Percentiles rank a stretch among this genome's conserved stretches.
phyloP scores from a whole-genome alignment of 1,140 invertebrate genomes.

The Ceratina japonica region DNA sequence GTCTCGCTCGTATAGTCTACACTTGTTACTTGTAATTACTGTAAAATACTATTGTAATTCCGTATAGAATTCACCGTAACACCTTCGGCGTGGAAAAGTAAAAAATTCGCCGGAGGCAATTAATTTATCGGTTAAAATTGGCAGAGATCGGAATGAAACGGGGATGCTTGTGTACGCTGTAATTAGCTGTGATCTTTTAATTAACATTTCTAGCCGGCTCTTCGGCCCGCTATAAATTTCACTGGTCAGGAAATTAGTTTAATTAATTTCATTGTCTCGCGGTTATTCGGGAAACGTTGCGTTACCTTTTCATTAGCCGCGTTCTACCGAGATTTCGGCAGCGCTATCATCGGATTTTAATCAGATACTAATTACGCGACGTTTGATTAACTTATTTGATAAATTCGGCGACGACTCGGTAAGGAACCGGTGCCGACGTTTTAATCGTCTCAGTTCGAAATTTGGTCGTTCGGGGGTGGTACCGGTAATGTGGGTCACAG shows the following conservation, averaged over 20 bases:
- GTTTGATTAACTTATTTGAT: too few species aligned
- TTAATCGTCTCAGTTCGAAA: slow-evolving; percentile 21
- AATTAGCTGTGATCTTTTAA: slow-evolving; percentile 6
- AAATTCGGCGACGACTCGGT: too few species aligned
- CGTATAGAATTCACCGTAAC: too few species aligned
- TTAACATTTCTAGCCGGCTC: neutral
- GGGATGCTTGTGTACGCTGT: too few species aligned
- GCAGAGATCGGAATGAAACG: neutral
- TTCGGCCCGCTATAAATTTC: neutral
- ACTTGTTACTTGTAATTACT: too few species aligned
- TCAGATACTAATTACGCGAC: neutral
- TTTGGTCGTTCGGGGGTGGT: slow-evolving; percentile 25
- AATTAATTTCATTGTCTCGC: slow-evolving; percentile 12
- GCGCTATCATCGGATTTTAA: neutral
- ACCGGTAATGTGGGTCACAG: slow-evolving; percentile 33
- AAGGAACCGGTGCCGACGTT: neutral
- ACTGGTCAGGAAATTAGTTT: neutral
- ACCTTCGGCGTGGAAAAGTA: too few species aligned
- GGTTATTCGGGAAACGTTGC: neutral
- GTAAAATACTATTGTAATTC: too few species aligned
- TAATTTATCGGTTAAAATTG: neutral
- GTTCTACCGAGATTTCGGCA: neutral
- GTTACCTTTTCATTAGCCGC: neutral
- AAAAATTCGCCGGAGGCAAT: too few species aligned
- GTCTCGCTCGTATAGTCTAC: too few species aligned